Conservation (phyloP, 2,113 vertebrate species). For the Phyllostomus hastatus region DNA sequence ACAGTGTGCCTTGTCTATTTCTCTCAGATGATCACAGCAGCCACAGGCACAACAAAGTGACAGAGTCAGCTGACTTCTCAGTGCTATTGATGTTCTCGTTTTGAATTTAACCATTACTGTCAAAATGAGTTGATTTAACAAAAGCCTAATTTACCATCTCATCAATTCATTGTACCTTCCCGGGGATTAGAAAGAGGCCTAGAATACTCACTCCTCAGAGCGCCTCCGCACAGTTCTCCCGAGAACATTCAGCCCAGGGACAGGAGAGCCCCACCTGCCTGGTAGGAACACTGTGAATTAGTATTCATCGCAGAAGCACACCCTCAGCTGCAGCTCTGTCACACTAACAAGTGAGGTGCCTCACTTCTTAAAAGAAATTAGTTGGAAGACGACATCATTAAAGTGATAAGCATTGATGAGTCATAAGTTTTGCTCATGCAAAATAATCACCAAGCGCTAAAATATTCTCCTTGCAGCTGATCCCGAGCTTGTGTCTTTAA, state of each 20-base stretch:
- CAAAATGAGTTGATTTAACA: slow-evolving; percentile 8
- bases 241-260: not conserved
- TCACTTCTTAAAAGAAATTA: slow-evolving; percentile 38
- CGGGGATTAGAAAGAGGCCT: not conserved
- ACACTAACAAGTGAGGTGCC: not conserved
- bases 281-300: not conserved
- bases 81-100: not conserved
- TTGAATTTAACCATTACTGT: slow-evolving; percentile 34
- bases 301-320: not conserved
- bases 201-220: not conserved
- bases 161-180: slow-evolving; percentile 26
- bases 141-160: slow-evolving; percentile 25
- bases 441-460: slow-evolving; percentile 27
- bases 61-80: not conserved
- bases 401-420: slow-evolving; percentile 36
- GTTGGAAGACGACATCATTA: slow-evolving; percentile 38
- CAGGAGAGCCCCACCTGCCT: not conserved
- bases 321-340: not conserved
- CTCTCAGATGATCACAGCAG: not conserved
- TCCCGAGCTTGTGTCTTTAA: not conserved
- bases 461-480: not conserved
- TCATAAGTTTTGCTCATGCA: not conserved
- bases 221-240: not conserved
- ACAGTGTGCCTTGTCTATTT: not conserved
- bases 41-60: not conserved